Evolutionary conservation across 2,888 invertebrate genomes (phyloP).

Genomic region (Plebejus melissa): DNA sequence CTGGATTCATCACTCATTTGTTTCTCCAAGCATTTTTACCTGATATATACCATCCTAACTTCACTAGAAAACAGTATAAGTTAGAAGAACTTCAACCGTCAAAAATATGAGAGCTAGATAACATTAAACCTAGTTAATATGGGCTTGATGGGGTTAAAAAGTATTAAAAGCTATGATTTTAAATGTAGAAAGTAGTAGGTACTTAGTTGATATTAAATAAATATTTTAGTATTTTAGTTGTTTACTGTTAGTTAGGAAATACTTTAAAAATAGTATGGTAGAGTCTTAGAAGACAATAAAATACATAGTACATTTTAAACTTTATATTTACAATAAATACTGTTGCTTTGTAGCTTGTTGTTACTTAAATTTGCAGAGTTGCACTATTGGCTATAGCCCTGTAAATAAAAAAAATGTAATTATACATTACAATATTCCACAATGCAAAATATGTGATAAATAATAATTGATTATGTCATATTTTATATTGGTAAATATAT

Average conservation of each 20-base stretch:
- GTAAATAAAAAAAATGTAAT: background rate
- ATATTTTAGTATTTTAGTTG: background rate
- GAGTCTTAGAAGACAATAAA: background rate
- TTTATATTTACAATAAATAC: background rate
- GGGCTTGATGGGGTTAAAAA: background rate
- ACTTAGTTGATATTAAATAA: background rate
- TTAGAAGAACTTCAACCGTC: conserved; percentile 56
- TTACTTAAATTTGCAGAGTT: background rate
- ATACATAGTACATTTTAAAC: background rate
- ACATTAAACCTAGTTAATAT: background rate
- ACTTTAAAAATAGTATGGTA: background rate
- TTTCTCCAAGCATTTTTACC: conserved; percentile 68
- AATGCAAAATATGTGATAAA: background rate
- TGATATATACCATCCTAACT: conserved; percentile 51
- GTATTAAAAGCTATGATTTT: background rate
- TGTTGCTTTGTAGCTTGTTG: background rate
- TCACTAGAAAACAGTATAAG: conserved; percentile 49
- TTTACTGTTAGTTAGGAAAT: background rate
- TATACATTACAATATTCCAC: background rate
- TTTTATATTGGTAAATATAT: conserved; percentile 6
- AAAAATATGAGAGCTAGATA: conserved; percentile 43
- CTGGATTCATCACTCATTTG: conserved; percentile 86
- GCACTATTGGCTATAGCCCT: background rate
- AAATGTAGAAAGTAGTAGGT: background rate
- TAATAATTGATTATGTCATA: background rate